Percentiles rank a stretch among this genome's conserved stretches.
phyloP scores from a whole-genome alignment of 92 coral and sea anemone genomes.

The Porites rus region DNA sequence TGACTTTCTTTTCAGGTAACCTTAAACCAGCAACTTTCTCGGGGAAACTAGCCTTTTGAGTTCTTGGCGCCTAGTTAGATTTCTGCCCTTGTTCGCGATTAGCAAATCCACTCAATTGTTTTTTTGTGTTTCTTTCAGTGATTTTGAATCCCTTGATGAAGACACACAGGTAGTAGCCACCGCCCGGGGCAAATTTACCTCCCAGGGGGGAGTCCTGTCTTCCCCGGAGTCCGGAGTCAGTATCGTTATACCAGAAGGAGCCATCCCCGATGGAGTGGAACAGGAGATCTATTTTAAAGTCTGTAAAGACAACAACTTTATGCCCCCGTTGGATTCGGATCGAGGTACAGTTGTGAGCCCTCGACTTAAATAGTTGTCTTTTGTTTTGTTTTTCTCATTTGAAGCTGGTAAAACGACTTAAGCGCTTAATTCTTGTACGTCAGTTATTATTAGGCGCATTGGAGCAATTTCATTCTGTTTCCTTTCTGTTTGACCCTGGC shows the following conservation, averaged over 20 bases:
- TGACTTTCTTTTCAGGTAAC: no score
- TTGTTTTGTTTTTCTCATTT: no score
- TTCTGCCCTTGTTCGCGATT: no score
- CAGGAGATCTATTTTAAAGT: conserved; percentile 99
- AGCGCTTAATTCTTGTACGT: no score
- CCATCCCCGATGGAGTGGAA: conserved; percentile 88
- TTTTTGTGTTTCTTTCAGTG: conserved; percentile 63
- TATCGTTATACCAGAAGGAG: conserved; percentile 95
- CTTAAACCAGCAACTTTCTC: no score
- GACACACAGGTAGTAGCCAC: conserved; percentile 98
- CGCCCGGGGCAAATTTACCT: conserved; percentile 97
- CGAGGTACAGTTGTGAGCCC: conserved; percentile 68
- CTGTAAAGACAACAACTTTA: conserved; percentile 94
- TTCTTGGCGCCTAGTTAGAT: no score
- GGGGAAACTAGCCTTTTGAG: no score
- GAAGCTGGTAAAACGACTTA: no score
- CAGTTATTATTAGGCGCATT: no score
- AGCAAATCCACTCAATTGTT: background rate
- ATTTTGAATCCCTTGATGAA: conserved; percentile 94
- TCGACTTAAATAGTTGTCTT: no score
- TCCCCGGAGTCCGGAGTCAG: conserved; percentile 98
- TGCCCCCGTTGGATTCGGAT: conserved; percentile 97
- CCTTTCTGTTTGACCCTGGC: no score
- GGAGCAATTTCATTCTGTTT: no score
- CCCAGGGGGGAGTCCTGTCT: conserved; percentile 92